A percentile compares a stretch with the other conserved stretches of the same genome.
phyloP scores from a whole-genome alignment of 2,113 vertebrate genomes.

The Sebastes fasciatus region DNA sequence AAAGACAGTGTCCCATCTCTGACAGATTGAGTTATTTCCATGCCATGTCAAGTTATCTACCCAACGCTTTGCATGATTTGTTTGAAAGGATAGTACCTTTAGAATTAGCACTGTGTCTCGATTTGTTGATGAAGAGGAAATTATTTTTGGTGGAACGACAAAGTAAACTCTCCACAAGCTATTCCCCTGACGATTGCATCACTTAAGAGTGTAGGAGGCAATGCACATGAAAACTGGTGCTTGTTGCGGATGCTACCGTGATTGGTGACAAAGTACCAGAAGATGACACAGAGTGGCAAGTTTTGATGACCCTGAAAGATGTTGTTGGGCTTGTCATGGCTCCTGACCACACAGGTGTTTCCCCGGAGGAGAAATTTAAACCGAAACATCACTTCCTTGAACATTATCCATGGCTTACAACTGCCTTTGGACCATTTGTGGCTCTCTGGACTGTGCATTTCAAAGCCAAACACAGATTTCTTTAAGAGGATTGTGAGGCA shows the following conservation, averaged over 20 bases:
- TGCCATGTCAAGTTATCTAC: too few species aligned
- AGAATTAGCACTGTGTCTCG: constrained; percentile 13
- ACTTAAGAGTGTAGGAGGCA: neutral
- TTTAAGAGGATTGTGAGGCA: constrained; percentile 43
- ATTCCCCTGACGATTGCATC: neutral
- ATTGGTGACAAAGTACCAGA: constrained; percentile 12
- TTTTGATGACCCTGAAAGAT: constrained; percentile 33
- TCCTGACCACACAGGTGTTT: constrained; percentile 19
- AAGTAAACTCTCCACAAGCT: constrained; percentile 27
- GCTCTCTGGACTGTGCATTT: constrained; percentile 23
- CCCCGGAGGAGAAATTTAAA: constrained; percentile 4
- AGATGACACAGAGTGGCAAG: neutral
- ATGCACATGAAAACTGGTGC: constrained; percentile 13
- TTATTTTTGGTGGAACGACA: constrained; percentile 19
- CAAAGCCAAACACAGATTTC: constrained; percentile 36
- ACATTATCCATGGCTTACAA: constrained; percentile 20
- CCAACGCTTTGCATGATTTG: too few species aligned
- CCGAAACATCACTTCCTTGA: constrained; percentile 16
- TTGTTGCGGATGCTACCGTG: neutral
- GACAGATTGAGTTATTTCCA: too few species aligned
- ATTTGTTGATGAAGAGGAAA: constrained; percentile 19
- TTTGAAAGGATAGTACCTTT: too few species aligned
- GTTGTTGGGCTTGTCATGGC: constrained; percentile 42
- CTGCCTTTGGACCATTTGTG: constrained; percentile 13
- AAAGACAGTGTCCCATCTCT: too few species aligned